Base-by-base conservation (phyloP, 2,797 vertebrate genomes). In the Halcyon smyrnensis region DNA sequence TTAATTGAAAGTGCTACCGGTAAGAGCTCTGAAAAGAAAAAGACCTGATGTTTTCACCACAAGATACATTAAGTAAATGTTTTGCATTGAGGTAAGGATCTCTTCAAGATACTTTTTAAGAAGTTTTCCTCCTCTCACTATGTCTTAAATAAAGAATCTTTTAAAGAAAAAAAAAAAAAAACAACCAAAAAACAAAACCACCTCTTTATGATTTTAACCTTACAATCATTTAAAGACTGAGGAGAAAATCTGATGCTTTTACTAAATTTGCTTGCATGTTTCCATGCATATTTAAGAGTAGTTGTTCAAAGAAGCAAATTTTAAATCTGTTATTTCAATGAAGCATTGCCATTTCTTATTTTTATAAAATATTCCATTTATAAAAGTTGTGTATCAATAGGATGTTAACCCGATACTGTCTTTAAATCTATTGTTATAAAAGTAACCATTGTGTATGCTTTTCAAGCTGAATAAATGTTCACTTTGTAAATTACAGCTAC, bases 251-350 rank as follows among this genome's bases (percentile, higher is more conserved):
- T 78, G 79, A 24, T 90, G 48, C 59, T 84, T 82, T 89, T 59
- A 45, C 25, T 80, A 68, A 32, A 62, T 45, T 90, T 68, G 25
- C 25, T 78, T 76, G 45, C 45, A 14, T 32, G 15, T 87, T 34
- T 23, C 54, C 43, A 14, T 69, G 76, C 67, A 56, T 37, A 79
- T 80, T 54, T 41, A 48, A 57, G 51, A 73, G 50, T 20, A 73
- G 54, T 65, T 76, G 34, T 56, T 93, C 92, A 23, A 74, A 76
- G 68, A 68, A 83, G 71, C 51, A 78, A 46, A 74, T 84, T 53
- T 78, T 25, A 46, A 36, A 69, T 91, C 84, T 92, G 89, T 91
- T 91, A 91, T 96, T 97, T 96, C 94, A 95, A 86, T 93, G 95
- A 94, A 96, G 90, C 85, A 88, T 91, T 95, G 87, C 67, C 23